Base-by-base conservation (phyloP, 2,113 vertebrate species). In the Nansenia antarctica region DNA sequence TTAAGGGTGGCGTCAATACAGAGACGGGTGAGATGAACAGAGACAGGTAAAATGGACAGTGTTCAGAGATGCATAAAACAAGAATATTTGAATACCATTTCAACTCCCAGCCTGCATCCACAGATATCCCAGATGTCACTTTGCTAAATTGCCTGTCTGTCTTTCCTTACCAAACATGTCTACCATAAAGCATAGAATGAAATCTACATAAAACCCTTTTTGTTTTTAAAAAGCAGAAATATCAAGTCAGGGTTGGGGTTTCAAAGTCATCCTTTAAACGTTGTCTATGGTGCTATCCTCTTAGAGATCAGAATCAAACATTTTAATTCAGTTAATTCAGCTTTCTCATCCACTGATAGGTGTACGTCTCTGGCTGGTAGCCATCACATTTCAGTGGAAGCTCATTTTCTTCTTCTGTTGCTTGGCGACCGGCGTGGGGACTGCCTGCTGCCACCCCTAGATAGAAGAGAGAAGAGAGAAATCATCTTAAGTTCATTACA, bases 391-490 rank as follows among this genome's bases (percentile, higher is more conserved):
- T 49, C 24, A 3, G 1, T 4, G 3, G n/a, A 0, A 1, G 11
- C 22, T 90, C 76, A 92, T 70, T 87, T 92, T 68, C 83, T 91
- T 1, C 74, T 80, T 26, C 87, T 75, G 82, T 69, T 77, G 74
- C 72, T 59, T 0, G 86, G 83, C 0, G 85, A 83, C 76, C 79
- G 80, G 71, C 79, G 84, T 0, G 82, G 81, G 1, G 89, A 90
- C 70, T 30, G 79, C 37, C 84, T 80, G 79, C 62, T 85, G 75
- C 71, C 67, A 5, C 67, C 86, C 69, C 87, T 89, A 18, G 39
- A 42, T 3, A 58, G 12, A 71, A 18, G 62, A 71, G 6, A 71
- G 7, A 0, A 62, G n/a, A 39, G 9, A 18, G 9, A 34, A 32
- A 20, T n/a, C n/a, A 37, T 5, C 0, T 57, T 53, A 26, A 18